Evolutionary conservation across 2,113 vertebrate species (phyloP).

Genomic region (Coptodon bakossiorum): DNA sequence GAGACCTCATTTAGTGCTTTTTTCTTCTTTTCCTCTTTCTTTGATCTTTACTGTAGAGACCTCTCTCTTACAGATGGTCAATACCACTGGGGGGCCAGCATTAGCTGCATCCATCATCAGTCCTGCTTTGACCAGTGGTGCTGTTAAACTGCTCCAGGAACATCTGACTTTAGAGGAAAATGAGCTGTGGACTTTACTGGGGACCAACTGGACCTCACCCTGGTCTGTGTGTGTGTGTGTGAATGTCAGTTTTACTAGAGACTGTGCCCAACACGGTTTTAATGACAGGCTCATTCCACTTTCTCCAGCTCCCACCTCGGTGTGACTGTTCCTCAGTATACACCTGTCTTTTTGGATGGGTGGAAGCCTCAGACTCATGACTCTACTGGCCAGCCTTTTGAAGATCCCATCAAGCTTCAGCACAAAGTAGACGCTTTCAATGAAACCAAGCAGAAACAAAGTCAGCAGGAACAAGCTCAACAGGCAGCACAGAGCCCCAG

Average conservation of each 20-base stretch:
- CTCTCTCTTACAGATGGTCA: slow-evolving; percentile 70
- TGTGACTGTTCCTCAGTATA: slow-evolving; percentile 65
- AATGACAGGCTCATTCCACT: neutral
- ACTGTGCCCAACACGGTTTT: neutral
- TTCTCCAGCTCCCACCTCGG: slow-evolving; percentile 64
- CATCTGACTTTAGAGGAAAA: slow-evolving; percentile 68
- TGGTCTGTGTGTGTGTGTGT: slow-evolving; percentile 25
- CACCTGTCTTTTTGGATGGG: slow-evolving; percentile 74
- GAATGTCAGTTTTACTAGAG: neutral
- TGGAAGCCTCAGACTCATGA: slow-evolving; percentile 72
- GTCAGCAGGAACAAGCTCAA: neutral
- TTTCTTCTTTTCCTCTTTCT: neutral
- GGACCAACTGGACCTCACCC: slow-evolving; percentile 75
- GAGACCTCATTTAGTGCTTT: neutral
- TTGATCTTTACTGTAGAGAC: neutral
- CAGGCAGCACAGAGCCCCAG: neutral
- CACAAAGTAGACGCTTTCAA: slow-evolving; percentile 74
- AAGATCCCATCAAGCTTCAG: slow-evolving; percentile 79
- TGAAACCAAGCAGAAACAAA: neutral
- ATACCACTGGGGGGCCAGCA: slow-evolving; percentile 72
- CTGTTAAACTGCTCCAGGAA: slow-evolving; percentile 70
- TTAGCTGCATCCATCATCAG: slow-evolving; percentile 64
- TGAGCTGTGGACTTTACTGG: slow-evolving; percentile 77
- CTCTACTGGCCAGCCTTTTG: slow-evolving; percentile 56
- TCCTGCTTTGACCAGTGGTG: slow-evolving; percentile 78